Base-by-base conservation (phyloP, 2,888 invertebrate genomes). In the Chymomyza amoena region DNA sequence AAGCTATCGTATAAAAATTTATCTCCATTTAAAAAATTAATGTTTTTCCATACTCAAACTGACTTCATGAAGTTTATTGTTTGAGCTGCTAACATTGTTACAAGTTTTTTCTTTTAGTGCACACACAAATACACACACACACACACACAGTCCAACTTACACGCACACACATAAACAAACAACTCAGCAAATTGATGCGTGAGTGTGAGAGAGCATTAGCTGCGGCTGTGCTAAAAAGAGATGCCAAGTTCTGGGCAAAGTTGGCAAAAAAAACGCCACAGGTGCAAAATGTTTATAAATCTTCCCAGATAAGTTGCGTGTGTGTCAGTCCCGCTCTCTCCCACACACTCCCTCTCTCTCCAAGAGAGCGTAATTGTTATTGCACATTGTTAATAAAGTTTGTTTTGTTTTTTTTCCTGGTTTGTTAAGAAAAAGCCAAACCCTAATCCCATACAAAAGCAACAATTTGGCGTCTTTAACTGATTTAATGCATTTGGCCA, bases 261-360 rank as follows among this genome's bases (percentile, higher is more conserved):
- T 64, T 60, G 16, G 66, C 51, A 64, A 71, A 67, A 68, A 64
- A 71, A 67, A 73, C 66, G 77, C 68, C 86, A 77, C 82, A 83
- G 86, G 86, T 83, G 82, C 79, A 75, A 80, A 76, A 75, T 68
- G 73, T 66, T 72, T 72, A 79, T 86, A 83, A 81, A 81, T 85
- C 81, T 80, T 65, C 20, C 7, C 45, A 10, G 50, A 50, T 54
- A 68, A 32, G 18, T 52, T 65, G 50, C 39, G 39, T 45, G 39
- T 45, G 39, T 45, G 39, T 45, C 13, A 45, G 39, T 1, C 32
- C 9, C 32, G 9, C 32, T 56, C 20, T 20, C 18, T 1, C n/a
- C 15, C 7, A 6, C 6, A 18, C 18, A 6, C 20, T 16, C 39
- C 6, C 56, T 20, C 15, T 16, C 0, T 45, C 36, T 54, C 56